Evolutionary conservation across 92 coral and sea anemone genomes (phyloP).

Genomic region (Zoanthus gigantus): DNA sequence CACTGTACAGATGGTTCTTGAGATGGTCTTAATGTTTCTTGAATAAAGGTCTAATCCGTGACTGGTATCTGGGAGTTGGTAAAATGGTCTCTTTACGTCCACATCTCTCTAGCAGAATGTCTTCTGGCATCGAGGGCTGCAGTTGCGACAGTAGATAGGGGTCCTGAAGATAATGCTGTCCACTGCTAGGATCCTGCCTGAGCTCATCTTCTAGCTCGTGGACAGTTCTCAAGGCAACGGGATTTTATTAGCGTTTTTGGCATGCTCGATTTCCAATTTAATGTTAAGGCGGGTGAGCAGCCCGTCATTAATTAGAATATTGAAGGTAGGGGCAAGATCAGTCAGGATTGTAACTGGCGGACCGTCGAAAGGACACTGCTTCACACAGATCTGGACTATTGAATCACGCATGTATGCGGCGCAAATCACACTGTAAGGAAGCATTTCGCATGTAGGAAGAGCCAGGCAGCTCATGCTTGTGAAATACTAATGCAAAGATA

Average conservation of each 20-base stretch:
- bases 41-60: slow-evolving; percentile 14
- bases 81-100: slow-evolving; percentile 34
- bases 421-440: too few relatives aligned
- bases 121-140: slow-evolving; percentile 2
- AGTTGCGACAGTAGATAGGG: background rate
- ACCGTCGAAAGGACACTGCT: background rate
- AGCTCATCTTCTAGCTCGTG: background rate
- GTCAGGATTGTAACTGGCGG: slow-evolving; percentile 1
- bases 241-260: background rate
- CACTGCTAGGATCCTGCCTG: background rate
- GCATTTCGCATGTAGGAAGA: too few relatives aligned
- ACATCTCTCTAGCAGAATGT: slow-evolving; percentile 23
- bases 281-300: background rate
- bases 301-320: background rate
- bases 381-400: background rate
- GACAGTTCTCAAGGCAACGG: background rate
- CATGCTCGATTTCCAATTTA: background rate
- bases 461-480: too few relatives aligned
- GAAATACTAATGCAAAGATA: too few relatives aligned
- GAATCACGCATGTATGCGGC: background rate
- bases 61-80: slow-evolving; percentile 29
- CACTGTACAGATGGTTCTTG: background rate
- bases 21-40: slow-evolving; percentile 2
- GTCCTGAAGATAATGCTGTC: too few relatives aligned
- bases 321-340: background rate